A percentile compares a stretch with the other conserved stretches of the same genome.
These are phyloP conservation scores for Urocolius indicus DNA, from an alignment of 2,113 vertebrate genomes.

Conservation along the genomic window DNA sequence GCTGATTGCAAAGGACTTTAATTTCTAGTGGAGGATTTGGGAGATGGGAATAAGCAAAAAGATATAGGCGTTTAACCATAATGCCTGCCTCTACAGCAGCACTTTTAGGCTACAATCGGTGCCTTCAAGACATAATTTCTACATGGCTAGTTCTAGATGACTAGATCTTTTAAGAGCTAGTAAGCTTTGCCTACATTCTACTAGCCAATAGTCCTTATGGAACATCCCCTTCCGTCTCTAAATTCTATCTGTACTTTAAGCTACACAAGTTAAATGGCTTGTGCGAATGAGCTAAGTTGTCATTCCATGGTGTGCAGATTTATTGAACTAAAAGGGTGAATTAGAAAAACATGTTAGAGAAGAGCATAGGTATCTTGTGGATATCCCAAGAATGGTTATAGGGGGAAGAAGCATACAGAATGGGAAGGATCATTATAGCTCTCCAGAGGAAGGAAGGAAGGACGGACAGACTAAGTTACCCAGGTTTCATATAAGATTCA, in stretches of 20 bases:
- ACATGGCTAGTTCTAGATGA: neutral
- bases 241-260: neutral
- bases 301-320: neutral
- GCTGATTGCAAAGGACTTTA: neutral
- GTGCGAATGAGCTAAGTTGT: neutral
- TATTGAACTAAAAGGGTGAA: neutral
- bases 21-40: neutral
- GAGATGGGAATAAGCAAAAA: neutral
- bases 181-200: neutral
- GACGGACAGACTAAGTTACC: neutral
- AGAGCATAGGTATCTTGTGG: neutral
- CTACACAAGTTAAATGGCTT: neutral
- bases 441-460: neutral
- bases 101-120: neutral
- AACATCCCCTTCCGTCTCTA: neutral
- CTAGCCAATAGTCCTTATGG: neutral
- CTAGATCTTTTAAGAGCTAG: neutral
- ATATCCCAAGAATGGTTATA: neutral
- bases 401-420: neutral
- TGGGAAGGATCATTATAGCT: neutral
- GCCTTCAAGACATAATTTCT: neutral
- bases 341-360: neutral
- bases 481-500: neutral
- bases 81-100: neutral
- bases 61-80: neutral